Evolutionary conservation across 2,113 vertebrate genomes (phyloP).

Genomic region (Psittacara wagleri): DNA sequence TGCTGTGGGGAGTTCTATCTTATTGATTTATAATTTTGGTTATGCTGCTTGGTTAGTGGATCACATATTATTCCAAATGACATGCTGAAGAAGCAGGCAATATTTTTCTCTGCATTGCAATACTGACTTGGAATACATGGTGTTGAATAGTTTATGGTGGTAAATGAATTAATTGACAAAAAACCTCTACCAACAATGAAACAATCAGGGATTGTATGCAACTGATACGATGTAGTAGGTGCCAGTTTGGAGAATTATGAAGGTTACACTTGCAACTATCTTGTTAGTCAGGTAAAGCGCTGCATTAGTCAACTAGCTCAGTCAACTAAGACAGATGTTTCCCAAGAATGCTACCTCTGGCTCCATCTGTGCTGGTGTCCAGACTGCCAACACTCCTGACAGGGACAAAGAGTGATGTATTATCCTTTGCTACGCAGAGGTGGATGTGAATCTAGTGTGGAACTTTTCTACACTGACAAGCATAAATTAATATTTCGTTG

Average conservation of each 20-base stretch:
- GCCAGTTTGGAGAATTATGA: background rate
- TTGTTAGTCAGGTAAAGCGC: background rate
- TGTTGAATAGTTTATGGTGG: background rate
- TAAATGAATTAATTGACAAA: background rate
- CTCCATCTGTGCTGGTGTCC: background rate
- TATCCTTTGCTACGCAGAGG: background rate
- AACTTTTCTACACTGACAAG: background rate
- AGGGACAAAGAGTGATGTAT: background rate
- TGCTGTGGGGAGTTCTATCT: background rate
- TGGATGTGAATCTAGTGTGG: background rate
- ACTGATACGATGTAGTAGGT: background rate
- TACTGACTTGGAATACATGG: background rate
- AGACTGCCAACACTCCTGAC: background rate
- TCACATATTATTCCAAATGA: background rate
- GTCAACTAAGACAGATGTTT: background rate
- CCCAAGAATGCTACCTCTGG: background rate
- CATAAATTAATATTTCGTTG: background rate
- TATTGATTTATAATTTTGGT: conserved; percentile 3
- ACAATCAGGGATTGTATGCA: rapidly evolving
- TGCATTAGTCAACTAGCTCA: background rate
- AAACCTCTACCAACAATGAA: background rate
- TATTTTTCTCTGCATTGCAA: background rate
- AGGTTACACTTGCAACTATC: background rate
- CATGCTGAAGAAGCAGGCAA: background rate
- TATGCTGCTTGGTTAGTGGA: background rate